Base-by-base conservation (phyloP, 2,113 vertebrate genomes). In the Strigops habroptila region DNA sequence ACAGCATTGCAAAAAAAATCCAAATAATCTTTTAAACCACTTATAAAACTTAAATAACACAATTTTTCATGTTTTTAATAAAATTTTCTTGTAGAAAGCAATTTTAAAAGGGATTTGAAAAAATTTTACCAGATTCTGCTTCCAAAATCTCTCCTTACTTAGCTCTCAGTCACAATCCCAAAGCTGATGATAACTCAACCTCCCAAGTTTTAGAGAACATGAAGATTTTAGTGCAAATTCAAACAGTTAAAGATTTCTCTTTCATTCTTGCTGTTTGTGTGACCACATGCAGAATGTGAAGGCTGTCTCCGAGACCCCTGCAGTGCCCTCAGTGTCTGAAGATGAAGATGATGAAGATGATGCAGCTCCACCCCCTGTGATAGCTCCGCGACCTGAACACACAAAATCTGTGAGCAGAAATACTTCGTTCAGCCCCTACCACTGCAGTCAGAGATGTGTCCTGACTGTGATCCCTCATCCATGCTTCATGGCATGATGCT, bases 351-450 rank as follows among this genome's bases (percentile, higher is more conserved):
- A 99, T 70, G 99, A 99, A 48, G 99, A 99, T 2, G 99, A 99
- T 83, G 98, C 98, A 8, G 97, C 98, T 37, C 99, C 99, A 14
- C 99, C 99, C 6, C 99, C 99, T 0, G 98, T 98, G 92, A 98
- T 99, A 73, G 99, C 99, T 48, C 99, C 99, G 1, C 98, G 99
- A 28, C 99, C 99, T 7, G 99, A 99, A 35, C 99, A 99, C 98
- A 99, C 99, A 48, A 99, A 99, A 98, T 99, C 99, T 39, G 99
- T 99, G 96, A 98, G 99, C 97, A 71, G 24, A 51, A 55, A 52
- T 75, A 14, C 13, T 55, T 67, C 14, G 4, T 53, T 94, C 35
- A 80, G 46, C 43, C 63, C 10, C 10, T 3, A 1, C 16, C 4
- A 2, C 28, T 75, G 43, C 41, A 18, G 0, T 41, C 53, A 10